Evolutionary conservation across 2,797 vertebrate species (phyloP), one percentile per base, ranked within the genome.

Genomic region (Serranus cabrilla): DNA sequence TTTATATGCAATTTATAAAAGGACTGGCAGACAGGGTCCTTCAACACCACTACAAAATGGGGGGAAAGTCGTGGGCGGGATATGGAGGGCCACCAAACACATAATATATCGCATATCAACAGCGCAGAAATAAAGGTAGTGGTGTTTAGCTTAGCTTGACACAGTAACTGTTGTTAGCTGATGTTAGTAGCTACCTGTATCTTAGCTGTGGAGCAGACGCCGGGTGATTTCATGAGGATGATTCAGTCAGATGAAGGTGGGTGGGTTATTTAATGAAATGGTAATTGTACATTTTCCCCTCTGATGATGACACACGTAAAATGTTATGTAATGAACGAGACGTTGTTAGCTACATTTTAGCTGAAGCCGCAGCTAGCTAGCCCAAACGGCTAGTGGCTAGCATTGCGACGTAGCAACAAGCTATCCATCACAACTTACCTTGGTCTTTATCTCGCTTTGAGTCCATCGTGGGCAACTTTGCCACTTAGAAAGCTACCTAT

Each of bases 401-500:
- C 90, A 45, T 52, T 57, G 70, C 78, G 2, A 49, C 82, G 64
- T 90, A 88, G 91, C 91, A 93, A 89, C 91, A 92, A 91, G 87
- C 90, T 78, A 72, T 70, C 78, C 82, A 55, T 71, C 76, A 39
- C 61, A 86, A 91, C 95, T 94, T 83, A 96, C 95, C 95, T 61
- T 93, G 92, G 9, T 95, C 95, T 64, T 91, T 94, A 17, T 96
- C 95, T 72, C 93, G 93, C 86, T 95, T 96, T 0, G 73, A 86
- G 63, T 96, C 95, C 95, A 96, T 96, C 51, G 42, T 80, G 68
- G 52, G 57, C 27, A 80, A 85, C 79, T 78, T 80, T 76, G 43
- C 52, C 11, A 47, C 23, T 21, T 4, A 9, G 13, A 74, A 75
- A 84, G 34, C 59, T 57, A 31, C 54, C 50, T 71, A 34, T 43